Base-by-base conservation (phyloP, 2,113 vertebrate genomes). In the Syrrhaptes paradoxus region DNA sequence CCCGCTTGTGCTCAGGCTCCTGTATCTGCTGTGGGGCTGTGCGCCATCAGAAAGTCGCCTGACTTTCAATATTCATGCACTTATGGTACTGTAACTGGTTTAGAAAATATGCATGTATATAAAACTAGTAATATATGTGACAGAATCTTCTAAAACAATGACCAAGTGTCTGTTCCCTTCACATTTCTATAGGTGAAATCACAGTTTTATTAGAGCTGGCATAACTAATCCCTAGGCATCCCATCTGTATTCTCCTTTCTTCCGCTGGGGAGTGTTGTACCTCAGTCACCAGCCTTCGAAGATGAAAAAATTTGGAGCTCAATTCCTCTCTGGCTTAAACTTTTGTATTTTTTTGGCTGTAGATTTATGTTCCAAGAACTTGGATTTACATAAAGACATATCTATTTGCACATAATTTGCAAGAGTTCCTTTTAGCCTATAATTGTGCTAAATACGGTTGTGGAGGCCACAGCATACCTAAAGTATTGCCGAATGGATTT, bases 321-420 rank as follows among this genome's bases (percentile, higher is more conserved):
- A 79, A 51, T 95, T 96, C 85, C 74, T 97, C 85, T 78, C 95
- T 97, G 95, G 92, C 93, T 84, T 93, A 95, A 97, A 93, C 22
- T 6, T 96, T 96, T 96, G 85, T 97, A 93, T 96, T 96, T 97
- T 95, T 96, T 94, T 94, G 97, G 95, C 97, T 93, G 93, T 87
- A 96, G 96, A 95, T 73, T 74, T 93, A 88, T 95, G 96, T 98
- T 98, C 98, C 97, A 98, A 97, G 96, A 93, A 81, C 34, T 77
- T 96, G 97, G 95, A 97, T 97, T 98, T 98, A 97, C 97, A 97
- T 97, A 97, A 97, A 98, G 98, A 97, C 97, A 3, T 97, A 98
- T 98, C 97, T 98, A 97, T 98, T 98, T 98, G 97, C 97, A 98
- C 97, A 98, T 98, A 97, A 98, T 98, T 98, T 98, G 97, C 97